phyloP scores from a whole-genome alignment of 2,797 vertebrate species.

The Hephaestus fuliginosus region DNA sequence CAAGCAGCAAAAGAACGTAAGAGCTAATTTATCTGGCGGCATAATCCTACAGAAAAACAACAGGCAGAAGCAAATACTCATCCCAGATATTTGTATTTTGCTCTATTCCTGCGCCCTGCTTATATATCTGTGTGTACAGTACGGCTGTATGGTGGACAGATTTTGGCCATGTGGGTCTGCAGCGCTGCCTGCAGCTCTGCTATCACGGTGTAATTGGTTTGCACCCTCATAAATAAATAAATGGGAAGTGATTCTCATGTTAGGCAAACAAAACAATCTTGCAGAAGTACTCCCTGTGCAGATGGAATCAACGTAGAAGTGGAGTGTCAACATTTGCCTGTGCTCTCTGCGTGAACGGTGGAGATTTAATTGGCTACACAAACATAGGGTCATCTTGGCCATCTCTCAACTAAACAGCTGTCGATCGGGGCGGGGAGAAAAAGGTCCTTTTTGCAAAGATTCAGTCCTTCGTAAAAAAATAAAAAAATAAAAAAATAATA shows the following conservation, averaged over 20 bases:
- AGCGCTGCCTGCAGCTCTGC: constrained; percentile 72
- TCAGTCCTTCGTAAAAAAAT: constrained; percentile 45
- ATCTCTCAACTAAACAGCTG: constrained; percentile 72
- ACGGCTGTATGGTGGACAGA: constrained; percentile 41
- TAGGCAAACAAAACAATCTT: constrained; percentile 85
- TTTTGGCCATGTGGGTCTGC: constrained; percentile 63
- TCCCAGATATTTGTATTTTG: constrained; percentile 39
- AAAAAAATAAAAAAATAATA: constrained; percentile 23
- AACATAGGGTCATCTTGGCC: constrained; percentile 75
- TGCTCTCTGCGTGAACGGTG: constrained; percentile 63
- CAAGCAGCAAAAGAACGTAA: constrained; percentile 19
- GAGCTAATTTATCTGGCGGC: constrained; percentile 33
- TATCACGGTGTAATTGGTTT: constrained; percentile 81
- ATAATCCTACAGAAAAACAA: constrained; percentile 31
- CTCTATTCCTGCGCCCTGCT: constrained; percentile 17
- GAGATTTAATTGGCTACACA: constrained; percentile 80
- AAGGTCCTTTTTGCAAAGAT: constrained; percentile 67
- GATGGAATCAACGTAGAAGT: constrained; percentile 76
- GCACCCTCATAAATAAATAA: constrained; percentile 85
- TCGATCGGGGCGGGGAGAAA: constrained; percentile 36
- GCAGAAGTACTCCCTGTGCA: constrained; percentile 77
- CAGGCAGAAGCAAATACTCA: constrained; percentile 31
- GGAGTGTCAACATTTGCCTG: constrained; percentile 81
- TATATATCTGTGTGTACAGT: constrained; percentile 42
- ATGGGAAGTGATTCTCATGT: constrained; percentile 82